Percentiles rank a stretch among this genome's conserved stretches.
phyloP scores from a whole-genome alignment of 92 coral and sea anemone genomes.

The Actinostola sp. region DNA sequence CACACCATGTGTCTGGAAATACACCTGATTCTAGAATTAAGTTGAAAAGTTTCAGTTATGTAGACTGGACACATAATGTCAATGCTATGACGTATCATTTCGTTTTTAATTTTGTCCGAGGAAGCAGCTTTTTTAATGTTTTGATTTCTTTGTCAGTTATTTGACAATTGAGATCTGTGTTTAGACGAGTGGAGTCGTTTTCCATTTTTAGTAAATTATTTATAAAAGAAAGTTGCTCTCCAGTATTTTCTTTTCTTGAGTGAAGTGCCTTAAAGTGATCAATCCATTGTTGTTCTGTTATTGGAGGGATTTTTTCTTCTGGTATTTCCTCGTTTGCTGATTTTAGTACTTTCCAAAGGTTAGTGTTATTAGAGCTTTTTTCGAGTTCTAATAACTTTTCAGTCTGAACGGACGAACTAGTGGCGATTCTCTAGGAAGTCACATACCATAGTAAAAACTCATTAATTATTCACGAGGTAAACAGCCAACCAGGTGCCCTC shows the following conservation, averaged over 20 bases:
- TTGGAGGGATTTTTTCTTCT: conserved; percentile 20
- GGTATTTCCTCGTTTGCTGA: conserved; percentile 37
- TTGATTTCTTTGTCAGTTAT: conserved; percentile 35
- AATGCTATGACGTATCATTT: conserved; percentile 41
- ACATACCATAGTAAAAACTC: too few relatives aligned
- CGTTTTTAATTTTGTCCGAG: conserved; percentile 41
- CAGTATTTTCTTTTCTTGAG: conserved; percentile 4
- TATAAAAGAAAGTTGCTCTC: conserved; percentile 1
- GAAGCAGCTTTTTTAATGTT: conserved; percentile 7
- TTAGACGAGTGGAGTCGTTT: not conserved
- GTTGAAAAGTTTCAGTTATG: conserved; percentile 46
- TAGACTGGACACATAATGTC: conserved; percentile 21
- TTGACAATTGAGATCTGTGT: conserved; percentile 12
- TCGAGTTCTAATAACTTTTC: too few relatives aligned
- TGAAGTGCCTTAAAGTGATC: conserved; percentile 34
- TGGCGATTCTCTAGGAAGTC: too few relatives aligned
- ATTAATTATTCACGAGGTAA: too few relatives aligned
- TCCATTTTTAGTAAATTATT: conserved; percentile 9
- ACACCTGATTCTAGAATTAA: conserved; percentile 35
- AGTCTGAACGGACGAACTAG: too few relatives aligned
- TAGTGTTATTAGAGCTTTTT: not conserved
- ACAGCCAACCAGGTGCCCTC: too few relatives aligned
- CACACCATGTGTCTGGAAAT: conserved; percentile 48
- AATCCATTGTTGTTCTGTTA: conserved; percentile 36
- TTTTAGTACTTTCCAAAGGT: conserved; percentile 44